These are phyloP conservation scores for Iguana delicatissima DNA, from an alignment of 2,797 vertebrate species.

Conservation along the genomic window DNA sequence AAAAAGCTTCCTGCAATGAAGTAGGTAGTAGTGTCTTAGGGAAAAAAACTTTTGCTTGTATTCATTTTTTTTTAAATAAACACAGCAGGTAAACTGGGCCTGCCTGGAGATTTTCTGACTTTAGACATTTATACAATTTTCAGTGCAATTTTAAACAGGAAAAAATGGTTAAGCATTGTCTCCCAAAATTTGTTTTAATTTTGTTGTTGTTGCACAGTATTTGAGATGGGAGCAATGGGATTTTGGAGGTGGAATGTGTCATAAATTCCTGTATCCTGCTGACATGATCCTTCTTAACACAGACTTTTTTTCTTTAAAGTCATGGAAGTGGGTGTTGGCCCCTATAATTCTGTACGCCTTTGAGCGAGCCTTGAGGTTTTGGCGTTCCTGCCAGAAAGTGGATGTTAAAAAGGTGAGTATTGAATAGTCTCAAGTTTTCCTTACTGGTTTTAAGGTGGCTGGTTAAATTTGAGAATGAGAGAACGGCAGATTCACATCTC, in stretches of 20 bases:
- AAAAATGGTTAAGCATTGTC: no score
- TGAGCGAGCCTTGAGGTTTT: constrained; percentile 87
- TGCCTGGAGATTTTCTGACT: no score
- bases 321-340: constrained; percentile 91
- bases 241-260: neutral
- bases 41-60: no score
- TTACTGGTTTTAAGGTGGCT: neutral
- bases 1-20: no score
- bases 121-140: no score
- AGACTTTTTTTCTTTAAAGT: constrained; percentile 76
- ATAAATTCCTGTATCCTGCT: no score
- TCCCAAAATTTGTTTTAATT: no score
- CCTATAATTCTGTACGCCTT: constrained; percentile 89
- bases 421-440: no score
- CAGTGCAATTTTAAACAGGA: no score
- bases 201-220: neutral
- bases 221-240: neutral
- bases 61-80: no score
- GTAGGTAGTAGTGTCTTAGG: no score
- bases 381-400: constrained; percentile 86
- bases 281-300: neutral
- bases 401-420: constrained; percentile 87
- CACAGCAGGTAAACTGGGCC: no score
- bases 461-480: neutral
- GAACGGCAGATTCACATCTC: neutral